These are phyloP conservation scores for Myiotriccus ornatus DNA, from an alignment of 2,797 vertebrate genomes.

Conservation along the genomic window DNA sequence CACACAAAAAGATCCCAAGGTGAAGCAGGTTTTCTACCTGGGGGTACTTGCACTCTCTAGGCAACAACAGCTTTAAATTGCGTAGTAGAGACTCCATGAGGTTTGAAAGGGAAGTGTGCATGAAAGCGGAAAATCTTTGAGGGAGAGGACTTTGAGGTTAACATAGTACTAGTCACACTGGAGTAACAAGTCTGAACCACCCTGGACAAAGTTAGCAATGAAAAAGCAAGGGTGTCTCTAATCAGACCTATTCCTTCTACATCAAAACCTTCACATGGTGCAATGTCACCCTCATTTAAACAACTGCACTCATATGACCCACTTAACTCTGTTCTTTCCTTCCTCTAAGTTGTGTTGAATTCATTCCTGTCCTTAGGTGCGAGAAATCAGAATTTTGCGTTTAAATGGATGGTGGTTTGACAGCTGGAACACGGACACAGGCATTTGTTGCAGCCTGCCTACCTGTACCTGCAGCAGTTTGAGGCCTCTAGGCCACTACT, in stretches of 20 bases:
- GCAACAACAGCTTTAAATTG: neutral
- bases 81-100: rapidly evolving
- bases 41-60: neutral
- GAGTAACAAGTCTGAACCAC: neutral
- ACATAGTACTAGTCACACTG: neutral
- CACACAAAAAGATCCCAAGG: neutral
- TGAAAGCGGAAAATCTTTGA: neutral
- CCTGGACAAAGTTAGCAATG: neutral
- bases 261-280: neutral
- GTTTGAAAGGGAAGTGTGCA: neutral
- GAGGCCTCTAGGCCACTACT: constrained; percentile 8
- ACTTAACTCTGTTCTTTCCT: neutral
- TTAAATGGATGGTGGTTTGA: constrained; percentile 33
- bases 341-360: neutral
- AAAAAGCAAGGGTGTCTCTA: neutral
- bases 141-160: neutral
- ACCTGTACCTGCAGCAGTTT: constrained; percentile 16
- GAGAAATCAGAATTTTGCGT: neutral
- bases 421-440: neutral
- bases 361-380: neutral
- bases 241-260: neutral
- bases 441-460: neutral
- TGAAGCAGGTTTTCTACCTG: neutral
- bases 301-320: neutral
- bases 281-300: neutral